Evolutionary conservation across 2,797 vertebrate species (phyloP), one percentile per base, ranked within the genome.

Genomic region (Takifugu rubripes): DNA sequence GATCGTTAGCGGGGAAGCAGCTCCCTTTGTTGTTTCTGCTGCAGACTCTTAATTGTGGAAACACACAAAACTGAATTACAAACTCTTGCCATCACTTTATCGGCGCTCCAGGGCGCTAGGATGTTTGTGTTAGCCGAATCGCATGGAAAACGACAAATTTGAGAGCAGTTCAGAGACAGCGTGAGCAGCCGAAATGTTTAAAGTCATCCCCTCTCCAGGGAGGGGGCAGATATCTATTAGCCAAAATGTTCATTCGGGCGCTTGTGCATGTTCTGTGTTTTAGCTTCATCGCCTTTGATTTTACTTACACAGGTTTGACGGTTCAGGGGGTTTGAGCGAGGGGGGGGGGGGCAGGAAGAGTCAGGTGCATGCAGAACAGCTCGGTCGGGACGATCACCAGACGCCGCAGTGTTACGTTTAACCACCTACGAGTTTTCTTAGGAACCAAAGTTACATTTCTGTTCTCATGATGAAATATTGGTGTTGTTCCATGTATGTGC

Each of bases 401-500:
- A 72, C 67, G 53, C 79, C 60, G 64, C 78, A 81, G 82, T 77
- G 79, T 84, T 79, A 58, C 47, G 45, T 82, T 40, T 68, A 48
- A 70, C 77, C 80, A 78, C 72, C 73, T 79, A 66, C 54, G 10
- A 81, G 68, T 84, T 88, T 79, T 87, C 84, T 84, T 85, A 88
- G 87, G 87, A 92, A 92, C 91, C 91, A 93, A 92, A 93, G 91
- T 89, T 79, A 76, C 78, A 69, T 84, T 90, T 88, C 70, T 88
- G 83, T 90, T 89, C 81, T 87, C 88, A 89, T 89, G 77, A 88
- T 83, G 73, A 89, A 89, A 86, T 88, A 82, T 90, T 83, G 84
- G 85, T 89, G 89, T 91, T 90, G 90, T 92, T 87, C 88, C 89
- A 91, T 92, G 91, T 93, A 93, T 87, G 92, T 93, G 92, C 92